Conservation (phyloP, 1,140 invertebrate genomes). For the Cryptotermes secundus region DNA sequence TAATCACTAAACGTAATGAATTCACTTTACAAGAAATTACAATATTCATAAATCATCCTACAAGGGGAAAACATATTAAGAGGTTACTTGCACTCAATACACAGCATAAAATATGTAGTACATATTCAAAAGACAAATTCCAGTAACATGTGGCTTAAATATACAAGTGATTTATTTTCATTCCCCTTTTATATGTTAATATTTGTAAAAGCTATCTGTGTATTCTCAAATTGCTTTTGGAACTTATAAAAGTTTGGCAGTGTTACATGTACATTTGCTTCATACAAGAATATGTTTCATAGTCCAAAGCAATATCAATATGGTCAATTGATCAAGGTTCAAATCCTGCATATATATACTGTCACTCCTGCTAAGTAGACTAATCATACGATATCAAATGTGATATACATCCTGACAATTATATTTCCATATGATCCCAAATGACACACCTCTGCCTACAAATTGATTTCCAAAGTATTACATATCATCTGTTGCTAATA, state of each 20-base stretch:
- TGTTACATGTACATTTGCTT: background rate
- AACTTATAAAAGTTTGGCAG: slow-evolving; percentile 7
- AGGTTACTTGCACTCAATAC: slow-evolving; percentile 6
- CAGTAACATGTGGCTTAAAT: background rate
- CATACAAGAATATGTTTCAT: background rate
- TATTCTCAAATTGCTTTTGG: background rate
- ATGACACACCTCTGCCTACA: no score
- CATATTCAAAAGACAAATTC: background rate
- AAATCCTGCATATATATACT: background rate
- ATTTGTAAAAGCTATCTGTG: background rate
- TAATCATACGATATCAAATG: no score
- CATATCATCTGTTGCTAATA: no score
- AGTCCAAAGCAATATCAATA: background rate
- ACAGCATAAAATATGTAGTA: background rate
- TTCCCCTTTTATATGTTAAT: background rate
- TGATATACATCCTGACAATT: no score
- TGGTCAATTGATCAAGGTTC: background rate
- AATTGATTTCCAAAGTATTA: no score
- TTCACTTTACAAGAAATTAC: background rate
- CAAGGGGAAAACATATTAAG: background rate
- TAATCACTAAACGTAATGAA: background rate
- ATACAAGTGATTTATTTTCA: background rate
- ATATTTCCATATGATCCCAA: no score
- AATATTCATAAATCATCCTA: background rate
- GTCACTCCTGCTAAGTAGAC: no score